Conservation (phyloP, 53 echinoderm and acorn worm species). For the Actinopyga echinites region DNA sequence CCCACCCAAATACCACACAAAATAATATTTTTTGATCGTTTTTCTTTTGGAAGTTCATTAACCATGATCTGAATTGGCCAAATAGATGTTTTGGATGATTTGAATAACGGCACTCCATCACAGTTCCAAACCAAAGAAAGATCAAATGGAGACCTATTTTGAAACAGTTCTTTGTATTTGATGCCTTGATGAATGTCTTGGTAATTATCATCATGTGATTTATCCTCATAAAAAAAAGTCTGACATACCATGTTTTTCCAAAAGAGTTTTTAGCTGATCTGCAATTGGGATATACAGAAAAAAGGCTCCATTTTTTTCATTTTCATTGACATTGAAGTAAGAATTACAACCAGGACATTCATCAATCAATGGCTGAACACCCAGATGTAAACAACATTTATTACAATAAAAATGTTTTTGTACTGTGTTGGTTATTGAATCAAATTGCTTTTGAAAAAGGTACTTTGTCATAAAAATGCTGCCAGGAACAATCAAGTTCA, state of each 20-base stretch:
- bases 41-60: slow-evolving; percentile 51
- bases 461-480: slow-evolving; percentile 6
- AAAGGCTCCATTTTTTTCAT: background rate
- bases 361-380: background rate
- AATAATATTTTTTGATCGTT: slow-evolving; percentile 35
- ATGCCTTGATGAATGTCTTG: slow-evolving; percentile 10
- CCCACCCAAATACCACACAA: slow-evolving; percentile 62
- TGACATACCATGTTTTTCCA: background rate
- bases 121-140: slow-evolving; percentile 48
- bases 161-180: background rate
- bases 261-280: slow-evolving; percentile 15
- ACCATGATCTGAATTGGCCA: slow-evolving; percentile 60
- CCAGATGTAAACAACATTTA: background rate
- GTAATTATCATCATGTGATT: no score
- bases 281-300: slow-evolving; percentile 3
- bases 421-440: background rate
- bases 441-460: background rate
- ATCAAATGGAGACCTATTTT: background rate
- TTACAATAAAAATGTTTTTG: slow-evolving; percentile 29
- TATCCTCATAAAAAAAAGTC: background rate
- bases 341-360: slow-evolving; percentile 1
- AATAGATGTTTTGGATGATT: slow-evolving; percentile 57
- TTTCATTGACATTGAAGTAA: background rate
- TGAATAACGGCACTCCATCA: no score
- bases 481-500: slow-evolving; percentile 13